These are phyloP conservation scores for Fratercula arctica DNA, from an alignment of 2,797 vertebrate species.

Conservation along the genomic window DNA sequence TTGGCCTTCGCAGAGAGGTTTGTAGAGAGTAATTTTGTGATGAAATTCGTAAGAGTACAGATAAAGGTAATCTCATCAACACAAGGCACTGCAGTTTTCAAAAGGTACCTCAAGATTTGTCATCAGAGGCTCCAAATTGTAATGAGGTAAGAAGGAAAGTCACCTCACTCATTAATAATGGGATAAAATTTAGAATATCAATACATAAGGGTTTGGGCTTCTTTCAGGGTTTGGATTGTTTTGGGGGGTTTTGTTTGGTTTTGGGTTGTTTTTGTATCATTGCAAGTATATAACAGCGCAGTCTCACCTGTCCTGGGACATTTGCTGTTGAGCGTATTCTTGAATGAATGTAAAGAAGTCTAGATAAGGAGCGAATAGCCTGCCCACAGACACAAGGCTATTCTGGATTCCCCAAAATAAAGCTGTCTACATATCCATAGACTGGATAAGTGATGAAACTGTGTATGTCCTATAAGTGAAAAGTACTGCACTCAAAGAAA, in stretches of 20 bases:
- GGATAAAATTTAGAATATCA: not conserved
- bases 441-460: not conserved
- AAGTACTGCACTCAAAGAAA: not conserved
- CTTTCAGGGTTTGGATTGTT: not conserved
- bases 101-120: not conserved
- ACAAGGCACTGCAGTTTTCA: not conserved
- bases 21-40: not conserved
- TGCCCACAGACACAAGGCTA: not conserved
- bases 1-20: not conserved
- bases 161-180: not conserved
- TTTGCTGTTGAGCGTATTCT: not conserved
- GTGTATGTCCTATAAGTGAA: accelerated
- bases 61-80: not conserved
- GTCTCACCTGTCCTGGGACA: not conserved
- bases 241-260: not conserved
- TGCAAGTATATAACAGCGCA: not conserved
- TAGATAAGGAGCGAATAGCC: not conserved
- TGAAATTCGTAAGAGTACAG: not conserved
- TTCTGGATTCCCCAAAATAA: not conserved
- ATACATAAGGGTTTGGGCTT: not conserved
- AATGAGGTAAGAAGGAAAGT: not conserved
- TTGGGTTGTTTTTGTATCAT: not conserved
- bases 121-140: not conserved
- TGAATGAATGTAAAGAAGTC: not conserved
- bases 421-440: not conserved